A percentile compares a stretch with the other conserved stretches of the same genome.
Evolutionary conservation across 1,140 invertebrate species (phyloP).

Genomic region (Pissodes strobi): DNA sequence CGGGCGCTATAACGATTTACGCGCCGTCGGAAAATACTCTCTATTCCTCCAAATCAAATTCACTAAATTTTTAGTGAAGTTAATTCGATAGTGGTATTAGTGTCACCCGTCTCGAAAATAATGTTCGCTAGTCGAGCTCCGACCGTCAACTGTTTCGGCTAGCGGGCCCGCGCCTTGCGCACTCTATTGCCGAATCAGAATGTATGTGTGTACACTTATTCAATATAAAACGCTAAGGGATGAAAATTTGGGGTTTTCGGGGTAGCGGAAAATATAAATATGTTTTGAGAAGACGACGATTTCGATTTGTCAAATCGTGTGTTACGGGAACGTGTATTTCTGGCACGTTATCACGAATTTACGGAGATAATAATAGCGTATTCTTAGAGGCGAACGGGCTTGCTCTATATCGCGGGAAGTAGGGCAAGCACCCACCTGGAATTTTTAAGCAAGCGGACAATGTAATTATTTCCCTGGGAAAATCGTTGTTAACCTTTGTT

Average conservation of each 20-base stretch:
- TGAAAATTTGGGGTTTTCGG: conserved; percentile 9
- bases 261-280: conserved; percentile 7
- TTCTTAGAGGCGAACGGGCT: conserved; percentile 1
- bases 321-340: not conserved
- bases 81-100: no score
- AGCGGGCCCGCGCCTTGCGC: conserved; percentile 13
- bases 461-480: no score
- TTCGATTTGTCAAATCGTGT: not conserved
- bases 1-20: no score
- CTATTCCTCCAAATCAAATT: no score
- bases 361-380: no score
- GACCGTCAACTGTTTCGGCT: conserved; percentile 18
- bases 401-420: not conserved
- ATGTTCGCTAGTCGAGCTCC: conserved; percentile 14
- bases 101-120: not conserved
- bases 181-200: conserved; percentile 21
- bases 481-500: no score
- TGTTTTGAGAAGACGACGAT: not conserved
- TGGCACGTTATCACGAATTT: no score
- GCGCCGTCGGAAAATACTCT: no score
- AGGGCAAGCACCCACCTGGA: conserved; percentile 5
- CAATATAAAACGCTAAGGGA: conserved; percentile 17
- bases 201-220: conserved; percentile 20
- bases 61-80: no score
- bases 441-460: conserved; percentile 9